Evolutionary conservation across 2,113 vertebrate genomes (phyloP), one percentile per base, ranked within the genome.

Genomic region (Alethe castanea): DNA sequence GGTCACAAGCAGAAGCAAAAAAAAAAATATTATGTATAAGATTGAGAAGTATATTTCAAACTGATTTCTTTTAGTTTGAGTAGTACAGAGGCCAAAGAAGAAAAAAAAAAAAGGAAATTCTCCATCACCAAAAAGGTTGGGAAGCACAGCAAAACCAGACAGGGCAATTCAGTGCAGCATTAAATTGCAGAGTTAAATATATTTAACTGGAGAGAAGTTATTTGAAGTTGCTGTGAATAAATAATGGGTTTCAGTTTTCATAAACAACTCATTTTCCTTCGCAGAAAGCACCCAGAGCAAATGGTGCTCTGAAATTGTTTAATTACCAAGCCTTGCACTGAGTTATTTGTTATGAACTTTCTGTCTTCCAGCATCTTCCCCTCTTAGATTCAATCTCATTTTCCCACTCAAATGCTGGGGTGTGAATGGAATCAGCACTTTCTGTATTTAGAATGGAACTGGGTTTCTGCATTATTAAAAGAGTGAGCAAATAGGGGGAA

Each of bases 331-430:
- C 92, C 64, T 82, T 4, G 14, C 7, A 9, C 53, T 8, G 61
- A 62, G 45, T 81, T 95, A 36, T 89, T 95, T 85, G 78, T 62
- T 77, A 14, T 20, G 73, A 94, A 86, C 84, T 87, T 81, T 56
- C 53, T 81, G 14, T 84, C 88, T 88, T 81, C 57, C 80, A 81
- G 71, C 64, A 65, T 90, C 83, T 52, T 35, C 62, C 79, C 40
- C 76, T 70, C 54, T 47, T 5, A 47, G 48, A 84, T 84, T 47
- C 77, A 80, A 73, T 84, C 69, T 65, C 35, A 56, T 96, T 89
- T 96, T 85, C 70, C 79, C 33, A 36, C 87, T 92, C 66, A 53
- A 28, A 64, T 56, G 17, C 36, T 67, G 53, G 38, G 47, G 6
- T 60, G 71, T 60, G 61, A 81, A 88, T 48, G 67, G 74, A 72